Percentiles rank a stretch among this genome's conserved stretches.
These are phyloP conservation scores for Heliconius hermathena DNA, from an alignment of 1,140 invertebrate genomes.

Conservation along the genomic window DNA sequence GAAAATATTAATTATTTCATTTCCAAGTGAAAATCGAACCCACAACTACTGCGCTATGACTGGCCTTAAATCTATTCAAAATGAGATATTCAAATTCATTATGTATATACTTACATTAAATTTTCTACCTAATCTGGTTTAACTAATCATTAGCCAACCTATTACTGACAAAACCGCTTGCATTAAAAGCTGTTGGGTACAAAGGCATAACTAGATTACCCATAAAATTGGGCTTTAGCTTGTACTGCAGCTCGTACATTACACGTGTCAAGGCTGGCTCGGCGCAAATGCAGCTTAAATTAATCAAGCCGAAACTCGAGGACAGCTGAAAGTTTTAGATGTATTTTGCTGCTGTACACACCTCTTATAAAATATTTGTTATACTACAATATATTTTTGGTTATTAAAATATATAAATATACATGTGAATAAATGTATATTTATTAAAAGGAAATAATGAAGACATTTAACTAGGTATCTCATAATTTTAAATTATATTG, in stretches of 20 bases:
- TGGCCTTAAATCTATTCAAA: neutral
- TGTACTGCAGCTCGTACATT: constrained; percentile 27
- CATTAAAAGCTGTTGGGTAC: constrained; percentile 32
- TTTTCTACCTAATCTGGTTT: neutral
- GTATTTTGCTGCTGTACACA: neutral
- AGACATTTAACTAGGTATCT: no score
- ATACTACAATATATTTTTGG: no score
- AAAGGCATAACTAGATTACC: constrained; percentile 35
- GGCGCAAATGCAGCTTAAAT: constrained; percentile 34
- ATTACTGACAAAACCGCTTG: constrained; percentile 23
- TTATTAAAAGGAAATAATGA: no score
- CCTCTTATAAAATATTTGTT: neutral
- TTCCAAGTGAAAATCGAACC: no score
- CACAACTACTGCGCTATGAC: no score
- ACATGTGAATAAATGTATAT: no score
- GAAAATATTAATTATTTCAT: no score
- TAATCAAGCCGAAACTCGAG: constrained; percentile 27
- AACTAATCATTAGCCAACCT: neutral
- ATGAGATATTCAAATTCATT: neutral
- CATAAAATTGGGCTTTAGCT: constrained; percentile 26
- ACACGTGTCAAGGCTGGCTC: constrained; percentile 32
- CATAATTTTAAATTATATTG: no score
- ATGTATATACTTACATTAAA: neutral
- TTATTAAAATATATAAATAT: no score
- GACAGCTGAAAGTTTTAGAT: constrained; percentile 12